phyloP scores from a whole-genome alignment of 2,797 vertebrate genomes.

The Columba guinea region DNA sequence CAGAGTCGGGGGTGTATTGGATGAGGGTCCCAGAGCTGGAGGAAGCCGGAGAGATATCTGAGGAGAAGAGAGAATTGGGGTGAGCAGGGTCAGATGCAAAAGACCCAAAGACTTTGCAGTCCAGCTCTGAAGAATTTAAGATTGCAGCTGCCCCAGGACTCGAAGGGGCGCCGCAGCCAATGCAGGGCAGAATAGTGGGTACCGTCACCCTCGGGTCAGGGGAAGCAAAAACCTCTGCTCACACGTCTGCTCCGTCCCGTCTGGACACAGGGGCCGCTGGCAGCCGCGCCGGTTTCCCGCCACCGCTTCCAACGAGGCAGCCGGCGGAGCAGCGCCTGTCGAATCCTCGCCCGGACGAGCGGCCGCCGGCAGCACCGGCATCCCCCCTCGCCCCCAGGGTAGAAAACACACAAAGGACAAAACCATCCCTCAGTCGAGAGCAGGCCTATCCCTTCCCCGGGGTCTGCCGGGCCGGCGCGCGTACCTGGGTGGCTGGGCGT shows the following conservation, averaged over 20 bases:
- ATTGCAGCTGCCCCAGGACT: accelerated
- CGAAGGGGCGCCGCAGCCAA: neutral
- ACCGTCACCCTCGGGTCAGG: no score
- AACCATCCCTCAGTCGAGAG: no score
- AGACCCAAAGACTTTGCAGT: accelerated
- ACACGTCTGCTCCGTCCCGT: neutral
- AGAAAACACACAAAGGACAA: neutral
- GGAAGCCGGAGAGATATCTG: conserved; percentile 60
- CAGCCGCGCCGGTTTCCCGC: neutral
- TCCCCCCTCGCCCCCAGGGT: neutral
- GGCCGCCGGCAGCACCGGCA: neutral
- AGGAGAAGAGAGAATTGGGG: neutral
- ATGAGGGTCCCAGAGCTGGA: conserved; percentile 34
- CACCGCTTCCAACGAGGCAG: neutral
- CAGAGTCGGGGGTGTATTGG: conserved; percentile 72
- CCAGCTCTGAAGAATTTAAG: neutral
- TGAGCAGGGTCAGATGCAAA: neutral
- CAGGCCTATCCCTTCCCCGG: neutral
- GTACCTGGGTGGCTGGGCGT: conserved; percentile 12
- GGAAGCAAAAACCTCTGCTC: no score
- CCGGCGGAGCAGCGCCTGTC: neutral
- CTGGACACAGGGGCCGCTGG: accelerated
- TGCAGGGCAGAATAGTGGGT: accelerated
- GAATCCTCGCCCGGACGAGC: neutral
- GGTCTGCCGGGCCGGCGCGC: neutral